Conservation (phyloP, 2,888 invertebrate species). For the Heliconius charithonia region DNA sequence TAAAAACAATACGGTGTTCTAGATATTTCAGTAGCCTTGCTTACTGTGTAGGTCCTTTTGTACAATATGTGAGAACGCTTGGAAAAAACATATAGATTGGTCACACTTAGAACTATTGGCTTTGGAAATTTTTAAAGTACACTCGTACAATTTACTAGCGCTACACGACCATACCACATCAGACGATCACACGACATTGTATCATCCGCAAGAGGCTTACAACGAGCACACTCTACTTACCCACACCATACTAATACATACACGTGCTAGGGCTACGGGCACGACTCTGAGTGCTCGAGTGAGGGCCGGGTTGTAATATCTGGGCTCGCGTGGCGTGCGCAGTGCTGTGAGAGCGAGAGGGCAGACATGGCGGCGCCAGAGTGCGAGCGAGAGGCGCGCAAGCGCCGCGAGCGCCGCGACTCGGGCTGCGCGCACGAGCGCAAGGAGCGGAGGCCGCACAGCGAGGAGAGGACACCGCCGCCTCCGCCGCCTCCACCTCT, state of each 20-base stretch:
- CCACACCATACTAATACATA: slow-evolving; percentile 61
- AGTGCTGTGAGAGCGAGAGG: slow-evolving; percentile 75
- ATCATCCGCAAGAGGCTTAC: slow-evolving; percentile 61
- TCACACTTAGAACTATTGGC: slow-evolving; percentile 50
- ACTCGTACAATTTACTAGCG: slow-evolving; percentile 45
- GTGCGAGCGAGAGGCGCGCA: slow-evolving; percentile 84
- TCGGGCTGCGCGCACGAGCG: slow-evolving; percentile 81
- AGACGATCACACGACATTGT: slow-evolving; percentile 55
- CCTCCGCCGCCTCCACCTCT: slow-evolving; percentile 76
- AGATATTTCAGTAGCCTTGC: slow-evolving; percentile 53
- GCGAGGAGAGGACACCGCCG: slow-evolving; percentile 76
- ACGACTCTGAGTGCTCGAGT: slow-evolving; percentile 76
- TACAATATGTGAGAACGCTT: slow-evolving; percentile 53
- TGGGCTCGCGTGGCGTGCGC: slow-evolving; percentile 79
- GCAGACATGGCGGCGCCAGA: slow-evolving; percentile 82
- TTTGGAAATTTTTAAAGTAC: slow-evolving; percentile 40
- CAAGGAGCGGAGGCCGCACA: slow-evolving; percentile 76
- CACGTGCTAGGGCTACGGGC: slow-evolving; percentile 76
- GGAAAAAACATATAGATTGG: slow-evolving; percentile 47
- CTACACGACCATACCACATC: slow-evolving; percentile 50
- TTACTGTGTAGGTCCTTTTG: slow-evolving; percentile 54
- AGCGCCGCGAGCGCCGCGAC: slow-evolving; percentile 85
- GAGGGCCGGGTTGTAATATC: slow-evolving; percentile 79
- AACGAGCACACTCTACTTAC: neutral
- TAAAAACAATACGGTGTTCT: slow-evolving; percentile 15